Conservation (phyloP, 2,113 vertebrate genomes). For the Hystrix brachyura region DNA sequence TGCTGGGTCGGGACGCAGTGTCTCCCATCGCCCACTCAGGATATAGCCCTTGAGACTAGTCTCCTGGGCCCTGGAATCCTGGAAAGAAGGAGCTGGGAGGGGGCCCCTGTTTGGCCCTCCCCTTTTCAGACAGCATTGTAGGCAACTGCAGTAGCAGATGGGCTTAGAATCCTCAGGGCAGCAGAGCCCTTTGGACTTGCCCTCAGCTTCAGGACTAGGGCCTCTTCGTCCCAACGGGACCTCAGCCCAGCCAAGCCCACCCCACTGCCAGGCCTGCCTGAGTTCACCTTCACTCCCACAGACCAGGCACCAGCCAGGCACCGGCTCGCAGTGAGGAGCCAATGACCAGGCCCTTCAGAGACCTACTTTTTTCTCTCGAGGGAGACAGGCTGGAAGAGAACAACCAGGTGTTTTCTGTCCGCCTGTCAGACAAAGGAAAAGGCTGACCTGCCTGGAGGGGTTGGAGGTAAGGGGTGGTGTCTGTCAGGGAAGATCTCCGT, state of each 20-base stretch:
- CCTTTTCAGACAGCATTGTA: neutral
- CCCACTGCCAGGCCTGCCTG: neutral
- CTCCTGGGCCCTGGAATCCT: neutral
- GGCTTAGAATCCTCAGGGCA: no score
- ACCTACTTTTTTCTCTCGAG: neutral
- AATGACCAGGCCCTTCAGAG: neutral
- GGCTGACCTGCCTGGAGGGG: neutral
- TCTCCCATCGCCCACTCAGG: neutral
- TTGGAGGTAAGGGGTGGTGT: neutral
- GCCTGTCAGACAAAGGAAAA: neutral
- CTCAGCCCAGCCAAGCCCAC: neutral
- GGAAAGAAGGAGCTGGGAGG: neutral
- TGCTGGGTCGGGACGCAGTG: neutral
- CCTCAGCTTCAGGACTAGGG: neutral
- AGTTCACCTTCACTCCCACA: neutral
- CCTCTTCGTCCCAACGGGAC: neutral
- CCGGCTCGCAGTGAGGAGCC: neutral
- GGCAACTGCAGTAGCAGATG: neutral
- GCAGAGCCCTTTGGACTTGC: neutral
- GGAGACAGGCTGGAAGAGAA: neutral
- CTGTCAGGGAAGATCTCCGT: neutral
- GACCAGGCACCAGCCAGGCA: neutral
- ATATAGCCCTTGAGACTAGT: neutral
- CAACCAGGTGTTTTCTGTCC: neutral
- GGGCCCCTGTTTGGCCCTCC: neutral